A percentile compares a stretch with the other conserved stretches of the same genome.
Conservation (phyloP, 1,140 invertebrate species). For the Caerostris darwini region DNA sequence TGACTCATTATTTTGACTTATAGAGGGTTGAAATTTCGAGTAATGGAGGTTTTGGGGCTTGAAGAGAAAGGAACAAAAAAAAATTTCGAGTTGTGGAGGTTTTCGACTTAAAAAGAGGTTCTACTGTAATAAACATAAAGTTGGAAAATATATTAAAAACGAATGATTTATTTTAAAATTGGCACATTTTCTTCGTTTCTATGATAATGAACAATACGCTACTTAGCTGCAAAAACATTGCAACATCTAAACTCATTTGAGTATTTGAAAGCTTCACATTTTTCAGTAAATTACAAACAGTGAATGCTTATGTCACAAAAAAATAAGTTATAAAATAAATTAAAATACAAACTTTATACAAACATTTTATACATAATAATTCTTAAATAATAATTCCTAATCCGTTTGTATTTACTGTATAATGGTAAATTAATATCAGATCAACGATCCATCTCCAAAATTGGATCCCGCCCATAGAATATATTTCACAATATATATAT, state of each 20-base stretch:
- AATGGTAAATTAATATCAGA: neutral
- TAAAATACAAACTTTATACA: conserved; percentile 25
- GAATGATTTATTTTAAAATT: conserved; percentile 45
- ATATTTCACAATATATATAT: too few species aligned
- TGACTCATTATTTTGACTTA: too few species aligned
- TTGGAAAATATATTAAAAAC: neutral
- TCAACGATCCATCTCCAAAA: neutral
- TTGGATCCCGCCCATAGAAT: neutral
- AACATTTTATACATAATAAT: neutral
- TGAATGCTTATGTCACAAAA: conserved; percentile 21
- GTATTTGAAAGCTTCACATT: conserved; percentile 12
- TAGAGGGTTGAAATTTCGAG: too few species aligned
- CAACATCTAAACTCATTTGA: conserved; percentile 18
- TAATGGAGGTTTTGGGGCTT: too few species aligned
- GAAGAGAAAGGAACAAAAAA: too few species aligned
- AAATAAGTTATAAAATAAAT: conserved; percentile 42
- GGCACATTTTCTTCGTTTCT: conserved; percentile 19
- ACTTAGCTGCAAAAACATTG: neutral
- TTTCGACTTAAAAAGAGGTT: too few species aligned
- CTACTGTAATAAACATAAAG: too few species aligned
- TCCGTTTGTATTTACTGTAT: neutral
- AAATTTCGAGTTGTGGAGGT: too few species aligned
- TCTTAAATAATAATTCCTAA: neutral
- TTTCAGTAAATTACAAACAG: conserved; percentile 26
- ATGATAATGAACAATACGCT: conserved; percentile 19